phyloP scores from a whole-genome alignment of 2,888 invertebrate species.

The Meliscaeva auricollis region DNA sequence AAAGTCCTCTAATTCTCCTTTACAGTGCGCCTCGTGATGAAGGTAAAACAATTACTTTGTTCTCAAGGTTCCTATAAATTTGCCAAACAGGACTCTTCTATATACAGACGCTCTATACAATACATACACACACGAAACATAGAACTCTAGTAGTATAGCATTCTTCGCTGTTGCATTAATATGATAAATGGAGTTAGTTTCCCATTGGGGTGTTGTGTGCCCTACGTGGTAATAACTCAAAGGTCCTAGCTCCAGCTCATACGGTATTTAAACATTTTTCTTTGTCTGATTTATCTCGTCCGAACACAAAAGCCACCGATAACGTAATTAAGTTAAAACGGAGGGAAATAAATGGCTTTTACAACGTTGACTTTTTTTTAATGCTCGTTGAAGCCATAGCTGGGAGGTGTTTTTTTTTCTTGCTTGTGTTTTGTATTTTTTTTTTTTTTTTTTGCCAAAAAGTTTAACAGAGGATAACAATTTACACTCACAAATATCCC shows the following conservation, averaged over 20 bases:
- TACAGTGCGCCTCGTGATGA: slow-evolving; percentile 23
- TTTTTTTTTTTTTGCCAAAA: slow-evolving; percentile 14
- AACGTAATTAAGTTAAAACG: slow-evolving; percentile 63
- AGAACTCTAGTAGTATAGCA: no score
- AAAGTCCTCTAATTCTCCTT: no score
- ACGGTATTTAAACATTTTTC: slow-evolving; percentile 65
- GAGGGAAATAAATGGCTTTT: slow-evolving; percentile 53
- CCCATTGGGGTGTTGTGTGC: slow-evolving; percentile 17
- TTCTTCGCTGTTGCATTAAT: slow-evolving; percentile 47
- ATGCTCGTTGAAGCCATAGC: neutral
- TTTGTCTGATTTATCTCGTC: slow-evolving; percentile 57
- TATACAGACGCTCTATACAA: neutral
- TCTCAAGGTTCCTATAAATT: slow-evolving; percentile 51
- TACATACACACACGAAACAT: no score
- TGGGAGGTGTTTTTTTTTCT: no score
- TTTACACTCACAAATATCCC: slow-evolving; percentile 56
- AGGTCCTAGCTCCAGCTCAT: slow-evolving; percentile 43
- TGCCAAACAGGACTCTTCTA: slow-evolving; percentile 13
- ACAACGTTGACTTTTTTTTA: neutral
- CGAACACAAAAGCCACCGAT: slow-evolving; percentile 49
- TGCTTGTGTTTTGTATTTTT: neutral
- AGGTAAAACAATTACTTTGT: slow-evolving; percentile 61
- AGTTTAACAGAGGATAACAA: slow-evolving; percentile 42
- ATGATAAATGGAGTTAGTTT: slow-evolving; percentile 62
- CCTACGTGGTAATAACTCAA: slow-evolving; percentile 59